Percentiles rank a stretch among this genome's conserved stretches.
phyloP scores from a whole-genome alignment of 2,113 vertebrate species.

The Amblyopsis rosae region DNA sequence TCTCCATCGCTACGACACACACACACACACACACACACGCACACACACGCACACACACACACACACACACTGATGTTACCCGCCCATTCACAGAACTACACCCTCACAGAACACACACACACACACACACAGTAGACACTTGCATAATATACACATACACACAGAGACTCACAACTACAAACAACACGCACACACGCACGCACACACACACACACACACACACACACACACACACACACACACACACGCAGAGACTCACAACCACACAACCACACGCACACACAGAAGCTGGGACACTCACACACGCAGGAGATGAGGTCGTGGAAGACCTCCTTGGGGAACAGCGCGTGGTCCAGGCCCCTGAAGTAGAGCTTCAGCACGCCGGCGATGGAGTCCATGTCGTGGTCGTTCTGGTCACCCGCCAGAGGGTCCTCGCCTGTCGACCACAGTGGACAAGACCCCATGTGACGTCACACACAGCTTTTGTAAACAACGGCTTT shows the following conservation, averaged over 20 bases:
- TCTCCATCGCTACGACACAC: slow-evolving; percentile 88
- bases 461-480: no score
- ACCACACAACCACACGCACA: no score
- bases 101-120: slow-evolving; percentile 65
- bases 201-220: slow-evolving; percentile 53
- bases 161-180: neutral
- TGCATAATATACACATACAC: slow-evolving; percentile 39
- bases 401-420: slow-evolving; percentile 97
- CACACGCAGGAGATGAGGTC: slow-evolving; percentile 96
- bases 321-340: slow-evolving; percentile 98
- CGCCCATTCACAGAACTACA: slow-evolving; percentile 16
- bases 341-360: slow-evolving; percentile 91
- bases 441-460: no score
- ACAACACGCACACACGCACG: slow-evolving; percentile 46
- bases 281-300: slow-evolving; percentile 73
- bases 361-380: slow-evolving; percentile 97
- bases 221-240: slow-evolving; percentile 64
- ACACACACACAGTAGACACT: slow-evolving; percentile 68
- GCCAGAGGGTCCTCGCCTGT: slow-evolving; percentile 94
- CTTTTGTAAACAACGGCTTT: no score
- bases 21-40: slow-evolving; percentile 12
- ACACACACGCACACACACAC: slow-evolving; percentile 23
- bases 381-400: slow-evolving; percentile 98
- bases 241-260: slow-evolving; percentile 53
- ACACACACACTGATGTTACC: slow-evolving; percentile 37